Evolutionary conservation across 2,888 invertebrate genomes (phyloP), one percentile per base, ranked within the genome.

Genomic region (Cheiracanthium punctorium): DNA sequence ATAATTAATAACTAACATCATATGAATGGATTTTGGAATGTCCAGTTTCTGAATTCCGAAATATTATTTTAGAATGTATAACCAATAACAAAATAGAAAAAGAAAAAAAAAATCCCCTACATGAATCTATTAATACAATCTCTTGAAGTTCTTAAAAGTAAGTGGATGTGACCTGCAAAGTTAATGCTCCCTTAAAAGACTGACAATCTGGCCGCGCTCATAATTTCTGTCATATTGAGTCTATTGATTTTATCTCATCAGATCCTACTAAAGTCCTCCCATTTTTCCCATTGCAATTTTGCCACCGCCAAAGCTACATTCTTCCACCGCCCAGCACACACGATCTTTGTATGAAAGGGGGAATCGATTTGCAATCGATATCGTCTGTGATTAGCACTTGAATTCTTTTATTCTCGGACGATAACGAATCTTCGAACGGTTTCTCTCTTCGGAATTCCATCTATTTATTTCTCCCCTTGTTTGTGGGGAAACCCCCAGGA

Each of bases 381-480:
- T 20, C 67, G n/a, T 69, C 33, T 33, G 67, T 33, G 67, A 69
- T 69, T 69, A 69, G 32, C 67, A 33, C 32, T 69, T 33, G n/a
- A 69, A 69, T 32, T 69, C 33, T 69, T 69, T 69, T 33, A 69
- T 69, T 17, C 10, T 7, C 32, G n/a, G 67, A 69, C 20, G 67
- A 69, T 33, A 69, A 33, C 33, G 67, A 69, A 33, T 8, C 67
- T 69, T 69, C 33, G 67, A 33, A 69, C n/a, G 67, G n/a, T 33
- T 69, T 17, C 67, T 33, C 32, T 32, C 33, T 33, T 69, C 33
- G 67, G 67, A 69, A 69, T 69, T 32, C 33, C 33, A 33, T 14
- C 67, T 69, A 69, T 69, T 69, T 69, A 69, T 69, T 69, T 69
- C 67, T 69, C 17, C 24, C n/a, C 33, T 69, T 33, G 33, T 69